phyloP scores from a whole-genome alignment of 2,888 invertebrate genomes.

The Ligdia adustata region DNA sequence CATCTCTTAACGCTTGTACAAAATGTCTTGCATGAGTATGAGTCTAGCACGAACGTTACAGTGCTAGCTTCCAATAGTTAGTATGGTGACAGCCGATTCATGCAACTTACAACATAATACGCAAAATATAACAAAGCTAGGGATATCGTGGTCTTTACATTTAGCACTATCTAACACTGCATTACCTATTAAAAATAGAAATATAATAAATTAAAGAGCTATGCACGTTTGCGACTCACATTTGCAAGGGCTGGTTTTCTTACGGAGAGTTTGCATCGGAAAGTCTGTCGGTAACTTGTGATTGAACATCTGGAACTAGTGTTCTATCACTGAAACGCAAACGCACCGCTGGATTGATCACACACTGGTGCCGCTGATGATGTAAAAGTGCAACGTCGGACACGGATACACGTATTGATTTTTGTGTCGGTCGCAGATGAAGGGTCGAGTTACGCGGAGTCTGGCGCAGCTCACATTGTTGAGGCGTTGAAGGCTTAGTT shows the following conservation, averaged over 20 bases:
- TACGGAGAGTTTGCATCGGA: slow-evolving; percentile 95
- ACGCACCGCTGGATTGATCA: slow-evolving; percentile 61
- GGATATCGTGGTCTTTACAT: slow-evolving; percentile 60
- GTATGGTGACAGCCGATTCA: slow-evolving; percentile 66
- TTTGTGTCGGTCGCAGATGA: slow-evolving; percentile 54
- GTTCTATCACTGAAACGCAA: slow-evolving; percentile 72
- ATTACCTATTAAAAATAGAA: slow-evolving; percentile 52
- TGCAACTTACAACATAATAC: slow-evolving; percentile 70
- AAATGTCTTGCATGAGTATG: slow-evolving; percentile 53
- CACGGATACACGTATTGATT: slow-evolving; percentile 66
- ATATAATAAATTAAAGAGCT: slow-evolving; percentile 45
- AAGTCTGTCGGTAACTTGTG: slow-evolving; percentile 84
- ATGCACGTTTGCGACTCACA: slow-evolving; percentile 87
- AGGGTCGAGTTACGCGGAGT: slow-evolving; percentile 36
- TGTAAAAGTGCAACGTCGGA: slow-evolving; percentile 57
- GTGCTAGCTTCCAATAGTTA: slow-evolving; percentile 39
- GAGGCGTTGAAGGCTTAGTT: slow-evolving; percentile 28
- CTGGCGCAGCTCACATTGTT: slow-evolving; percentile 39
- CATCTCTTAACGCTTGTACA: slow-evolving; percentile 17
- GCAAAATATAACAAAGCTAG: slow-evolving; percentile 75
- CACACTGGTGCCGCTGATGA: slow-evolving; percentile 50
- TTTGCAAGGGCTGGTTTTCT: slow-evolving; percentile 97
- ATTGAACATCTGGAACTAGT: slow-evolving; percentile 79
- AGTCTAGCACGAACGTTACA: slow-evolving; percentile 51
- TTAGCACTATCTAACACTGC: slow-evolving; percentile 72